Evolutionary conservation across 1,140 invertebrate species (phyloP), one percentile per base, ranked within the genome.

Genomic region (Alviniconcha marisindica): DNA sequence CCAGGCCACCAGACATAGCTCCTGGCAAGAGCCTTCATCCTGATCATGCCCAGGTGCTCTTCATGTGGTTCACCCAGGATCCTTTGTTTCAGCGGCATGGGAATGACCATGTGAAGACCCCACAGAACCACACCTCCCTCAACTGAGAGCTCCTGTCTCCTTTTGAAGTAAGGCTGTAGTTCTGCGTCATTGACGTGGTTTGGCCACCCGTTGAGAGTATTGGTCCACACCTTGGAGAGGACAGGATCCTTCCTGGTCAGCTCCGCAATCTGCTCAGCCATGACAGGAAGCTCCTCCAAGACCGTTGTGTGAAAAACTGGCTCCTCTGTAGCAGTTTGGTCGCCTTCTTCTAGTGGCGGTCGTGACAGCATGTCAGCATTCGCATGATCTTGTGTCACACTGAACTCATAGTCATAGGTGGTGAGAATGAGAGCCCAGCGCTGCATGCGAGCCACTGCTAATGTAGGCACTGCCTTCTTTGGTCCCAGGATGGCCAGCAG

Each of bases 11-110:
- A 95, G 7, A 94, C 91, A 87, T 95, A 94, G 21, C 87, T 89
- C 28, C 94, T 73, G 2, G 95, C 90, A 21, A 94, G 71, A 0
- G 89, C 84, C 88, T 95, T 95, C 94, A 95, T 95, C 0, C 89
- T 90, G 0, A 92, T 92, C 14, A 95, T 93, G 7, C 94, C 94
- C 2, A 92, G 91, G 87, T 95, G 94, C 5, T 91, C 92, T 14
- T 82, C 80, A 89, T 95, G 94, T 24, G 94, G 85, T 82, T 93
- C 87, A 33, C 92, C 71, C 7, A 94, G 82, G 14, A 94, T 86
- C 77, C 87, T 51, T 18, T 85, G 28, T 71, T 88, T 90, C 56
- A 93, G 82, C 31, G 51, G 77, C 86, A 92, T 88, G 44, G 95
- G 94, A 36, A 94, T 91, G 15, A 94, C 82, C 21, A 87, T 79